Evolutionary conservation across 1,140 invertebrate species (phyloP).

Genomic region (Cotesia chilonis): DNA sequence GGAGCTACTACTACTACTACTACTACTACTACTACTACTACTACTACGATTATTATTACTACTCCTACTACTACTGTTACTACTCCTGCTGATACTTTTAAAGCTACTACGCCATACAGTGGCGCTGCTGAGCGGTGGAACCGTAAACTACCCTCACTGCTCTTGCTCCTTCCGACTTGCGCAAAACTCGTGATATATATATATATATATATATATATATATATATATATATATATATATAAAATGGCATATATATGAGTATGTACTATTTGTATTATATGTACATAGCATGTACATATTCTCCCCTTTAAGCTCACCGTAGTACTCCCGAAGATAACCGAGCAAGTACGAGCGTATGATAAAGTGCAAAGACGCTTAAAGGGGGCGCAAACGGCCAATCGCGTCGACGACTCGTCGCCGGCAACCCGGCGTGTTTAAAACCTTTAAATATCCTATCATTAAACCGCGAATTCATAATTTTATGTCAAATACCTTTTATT

Average conservation of each 20-base stretch:
- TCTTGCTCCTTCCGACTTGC: too few species aligned
- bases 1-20: too few species aligned
- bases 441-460: conserved; percentile 33
- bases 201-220: too few species aligned
- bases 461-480: conserved; percentile 8
- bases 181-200: too few species aligned
- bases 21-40: conserved; percentile 13
- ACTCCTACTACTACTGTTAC: conserved; percentile 16
- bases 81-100: too few species aligned
- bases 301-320: conserved; percentile 42
- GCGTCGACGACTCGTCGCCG: conserved; percentile 54
- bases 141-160: not conserved
- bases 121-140: not conserved
- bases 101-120: conserved; percentile 6
- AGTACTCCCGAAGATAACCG: conserved; percentile 25
- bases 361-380: conserved; percentile 32
- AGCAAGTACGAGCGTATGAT: conserved; percentile 16
- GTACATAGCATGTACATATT: conserved; percentile 24
- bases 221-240: too few species aligned
- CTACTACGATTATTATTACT: conserved; percentile 22
- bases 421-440: conserved; percentile 53
- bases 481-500: too few species aligned
- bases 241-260: too few species aligned
- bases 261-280: not conserved
- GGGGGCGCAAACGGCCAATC: conserved; percentile 54